Conservation (phyloP, 2,797 vertebrate species). For the Pangasius mekongensis region DNA sequence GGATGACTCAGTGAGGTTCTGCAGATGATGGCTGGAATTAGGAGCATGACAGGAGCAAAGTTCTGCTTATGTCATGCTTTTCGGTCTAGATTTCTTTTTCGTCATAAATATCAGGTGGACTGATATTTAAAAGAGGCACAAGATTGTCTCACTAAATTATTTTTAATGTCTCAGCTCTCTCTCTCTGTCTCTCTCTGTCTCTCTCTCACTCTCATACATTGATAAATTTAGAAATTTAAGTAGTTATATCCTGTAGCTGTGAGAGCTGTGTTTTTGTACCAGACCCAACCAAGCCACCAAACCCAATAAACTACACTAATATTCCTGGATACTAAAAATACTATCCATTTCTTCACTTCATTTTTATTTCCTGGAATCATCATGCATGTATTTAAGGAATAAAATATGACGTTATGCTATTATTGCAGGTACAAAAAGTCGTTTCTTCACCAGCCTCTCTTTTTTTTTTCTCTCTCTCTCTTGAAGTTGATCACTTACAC, state of each 20-base stretch:
- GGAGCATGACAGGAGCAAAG: slow-evolving; percentile 19
- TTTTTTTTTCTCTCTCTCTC: neutral
- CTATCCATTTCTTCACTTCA: too few species aligned
- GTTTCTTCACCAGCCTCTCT: neutral
- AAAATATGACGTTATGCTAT: neutral
- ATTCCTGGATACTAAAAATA: neutral
- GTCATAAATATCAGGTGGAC: neutral
- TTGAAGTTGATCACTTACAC: neutral
- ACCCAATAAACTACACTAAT: neutral
- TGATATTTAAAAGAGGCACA: neutral
- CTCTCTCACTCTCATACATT: neutral
- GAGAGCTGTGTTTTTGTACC: neutral
- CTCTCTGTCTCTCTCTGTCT: neutral
- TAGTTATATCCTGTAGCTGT: slow-evolving; percentile 8
- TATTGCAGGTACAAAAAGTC: neutral
- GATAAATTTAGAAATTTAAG: neutral
- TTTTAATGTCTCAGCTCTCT: neutral
- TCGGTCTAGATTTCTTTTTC: neutral
- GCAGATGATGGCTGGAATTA: slow-evolving; percentile 10
- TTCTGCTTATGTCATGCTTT: neutral
- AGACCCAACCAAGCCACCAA: neutral
- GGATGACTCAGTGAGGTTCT: slow-evolving; percentile 29
- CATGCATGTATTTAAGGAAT: neutral
- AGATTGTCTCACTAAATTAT: neutral
- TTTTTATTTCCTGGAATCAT: neutral